Evolutionary conservation across 2,113 vertebrate genomes (phyloP), one percentile per base, ranked within the genome.

Genomic region (Progne subis): DNA sequence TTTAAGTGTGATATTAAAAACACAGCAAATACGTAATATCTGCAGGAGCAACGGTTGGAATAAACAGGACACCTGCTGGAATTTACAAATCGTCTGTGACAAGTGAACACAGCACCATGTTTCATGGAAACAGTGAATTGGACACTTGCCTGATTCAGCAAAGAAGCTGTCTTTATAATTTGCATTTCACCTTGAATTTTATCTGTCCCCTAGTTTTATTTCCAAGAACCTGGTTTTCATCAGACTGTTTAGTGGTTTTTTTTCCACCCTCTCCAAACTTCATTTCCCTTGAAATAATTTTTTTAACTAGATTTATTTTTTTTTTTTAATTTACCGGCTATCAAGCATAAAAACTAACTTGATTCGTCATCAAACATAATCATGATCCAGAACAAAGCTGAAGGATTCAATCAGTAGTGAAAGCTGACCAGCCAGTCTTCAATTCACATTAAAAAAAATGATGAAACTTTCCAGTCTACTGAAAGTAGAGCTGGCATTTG

Each of bases 71-170:
- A 81, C 67, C 71, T 86, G 64, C 11, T 72, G 37, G 87, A 74
- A 90, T 79, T 93, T 88, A 94, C 88, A 95, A 75, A 97, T 96
- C 7, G 24, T 37, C 71, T 84, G 37, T 85, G 96, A 96, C 97
- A 97, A 93, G 77, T 89, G 75, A 95, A 53, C 86, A 82, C 47
- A 87, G 94, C 37, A 71, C 65, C 63, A 79, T 20, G 21, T n/a
- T 77, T 39, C 88, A 5, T 13, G 69, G 85, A 91, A 89, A 56
- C 59, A 94, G 67, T 37, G 79, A 76, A 78, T 78, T 93, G 86
- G 93, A 94, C 79, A 49, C 79, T 93, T 76, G 89, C 82, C 74
- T 68, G 94, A 77, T 82, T 95, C 91, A 83, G 68, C 5, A 49
- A 52, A 89, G 72, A 57, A 94, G 56, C 89, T 94, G 67, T 91